A percentile compares a stretch with the other conserved stretches of the same genome.
Evolutionary conservation across 1,140 invertebrate species (phyloP).

Genomic region (Drosophila kurseongensis): DNA sequence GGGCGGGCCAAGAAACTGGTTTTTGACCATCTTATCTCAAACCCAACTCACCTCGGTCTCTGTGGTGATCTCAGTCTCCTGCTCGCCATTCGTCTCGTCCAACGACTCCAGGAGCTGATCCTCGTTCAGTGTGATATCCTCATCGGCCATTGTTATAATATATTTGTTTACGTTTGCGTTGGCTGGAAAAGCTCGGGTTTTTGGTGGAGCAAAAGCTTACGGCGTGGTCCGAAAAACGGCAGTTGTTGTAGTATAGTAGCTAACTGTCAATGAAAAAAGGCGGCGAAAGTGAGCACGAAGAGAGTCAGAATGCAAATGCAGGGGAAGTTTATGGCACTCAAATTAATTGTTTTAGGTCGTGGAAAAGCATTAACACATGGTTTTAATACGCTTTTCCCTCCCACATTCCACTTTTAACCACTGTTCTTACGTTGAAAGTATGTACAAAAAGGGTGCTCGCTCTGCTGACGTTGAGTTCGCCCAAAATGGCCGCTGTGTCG

Average conservation of each 20-base stretch:
- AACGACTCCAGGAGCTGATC: constrained; percentile 84
- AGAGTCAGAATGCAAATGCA: constrained; percentile 21
- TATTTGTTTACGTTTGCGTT: constrained; percentile 40
- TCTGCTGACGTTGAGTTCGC: constrained; percentile 72
- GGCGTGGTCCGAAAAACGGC: constrained; percentile 10
- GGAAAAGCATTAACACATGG: neutral
- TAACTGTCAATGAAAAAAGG: constrained; percentile 43
- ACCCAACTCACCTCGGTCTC: constrained; percentile 77
- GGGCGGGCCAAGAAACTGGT: constrained; percentile 59
- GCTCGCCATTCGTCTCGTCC: constrained; percentile 83
- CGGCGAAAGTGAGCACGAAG: constrained; percentile 18
- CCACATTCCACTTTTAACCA: constrained; percentile 1
- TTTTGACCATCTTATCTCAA: constrained; percentile 23
- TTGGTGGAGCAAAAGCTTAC: constrained; percentile 46
- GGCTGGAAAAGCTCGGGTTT: constrained; percentile 40
- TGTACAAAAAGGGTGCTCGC: constrained; percentile 17
- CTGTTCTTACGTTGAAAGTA: constrained; percentile 48
- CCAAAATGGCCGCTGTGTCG: constrained; percentile 72
- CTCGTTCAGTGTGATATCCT: constrained; percentile 83
- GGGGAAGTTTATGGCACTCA: constrained; percentile 13
- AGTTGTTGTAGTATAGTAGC: constrained; percentile 19
- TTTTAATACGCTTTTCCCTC: neutral
- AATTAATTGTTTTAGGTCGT: neutral
- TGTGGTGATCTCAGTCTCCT: constrained; percentile 78
- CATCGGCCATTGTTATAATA: constrained; percentile 80